These are phyloP conservation scores for Alethe diademata DNA, from an alignment of 2,113 vertebrate species.

Conservation along the genomic window DNA sequence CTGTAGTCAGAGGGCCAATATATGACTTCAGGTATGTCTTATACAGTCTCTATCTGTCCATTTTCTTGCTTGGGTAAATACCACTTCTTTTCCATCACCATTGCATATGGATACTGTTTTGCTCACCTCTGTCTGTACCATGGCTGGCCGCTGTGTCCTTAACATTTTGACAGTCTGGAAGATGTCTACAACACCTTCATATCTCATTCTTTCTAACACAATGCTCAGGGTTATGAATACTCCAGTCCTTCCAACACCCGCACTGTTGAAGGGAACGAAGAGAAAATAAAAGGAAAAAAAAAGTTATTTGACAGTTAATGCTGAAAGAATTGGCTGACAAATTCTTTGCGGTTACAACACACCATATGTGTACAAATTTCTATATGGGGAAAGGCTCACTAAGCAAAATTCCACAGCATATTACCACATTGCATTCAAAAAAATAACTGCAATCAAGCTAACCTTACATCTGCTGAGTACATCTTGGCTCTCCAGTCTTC, in stretches of 20 bases:
- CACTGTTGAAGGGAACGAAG: slow-evolving; percentile 72
- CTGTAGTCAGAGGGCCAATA: not conserved
- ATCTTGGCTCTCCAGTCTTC: not conserved
- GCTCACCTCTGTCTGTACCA: slow-evolving; percentile 98
- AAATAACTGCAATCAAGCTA: not conserved
- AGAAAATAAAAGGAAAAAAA: not conserved
- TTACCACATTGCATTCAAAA: not conserved
- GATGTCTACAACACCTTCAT: slow-evolving; percentile 99
- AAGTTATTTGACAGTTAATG: not conserved
- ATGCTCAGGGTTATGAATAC: slow-evolving; percentile 99
- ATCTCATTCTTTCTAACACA: slow-evolving; percentile 98
- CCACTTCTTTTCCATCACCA: not conserved
- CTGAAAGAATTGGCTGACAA: not conserved
- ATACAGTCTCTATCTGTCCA: not conserved
- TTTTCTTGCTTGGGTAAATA: not conserved
- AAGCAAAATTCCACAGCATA: not conserved
- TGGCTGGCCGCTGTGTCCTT: slow-evolving; percentile 95
- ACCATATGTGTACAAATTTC: not conserved
- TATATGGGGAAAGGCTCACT: not conserved
- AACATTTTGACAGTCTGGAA: slow-evolving; percentile 99
- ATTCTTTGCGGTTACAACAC: not conserved
- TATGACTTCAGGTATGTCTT: not conserved
- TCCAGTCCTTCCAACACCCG: slow-evolving; percentile 95
- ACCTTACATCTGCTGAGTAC: not conserved
- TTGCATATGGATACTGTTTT: not conserved